phyloP scores from a whole-genome alignment of 2,113 vertebrate species.

The Python bivittatus region DNA sequence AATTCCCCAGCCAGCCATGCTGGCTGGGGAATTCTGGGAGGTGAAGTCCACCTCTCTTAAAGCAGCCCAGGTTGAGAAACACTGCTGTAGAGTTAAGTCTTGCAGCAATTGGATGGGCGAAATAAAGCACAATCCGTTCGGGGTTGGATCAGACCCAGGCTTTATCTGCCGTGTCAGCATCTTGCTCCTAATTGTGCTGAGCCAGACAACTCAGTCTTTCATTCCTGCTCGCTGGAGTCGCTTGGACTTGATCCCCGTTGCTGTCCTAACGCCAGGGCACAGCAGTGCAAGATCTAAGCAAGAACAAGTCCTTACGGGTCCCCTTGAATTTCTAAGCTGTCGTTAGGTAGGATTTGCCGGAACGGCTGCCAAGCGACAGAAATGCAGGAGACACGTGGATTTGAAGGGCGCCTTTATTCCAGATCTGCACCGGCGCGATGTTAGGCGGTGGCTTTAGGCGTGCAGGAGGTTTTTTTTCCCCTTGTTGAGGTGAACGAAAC shows the following conservation, averaged over 20 bases:
- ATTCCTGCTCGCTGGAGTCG: neutral
- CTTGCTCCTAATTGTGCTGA: neutral
- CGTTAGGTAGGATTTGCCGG: neutral
- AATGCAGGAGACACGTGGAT: neutral
- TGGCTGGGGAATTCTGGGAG: too few species aligned
- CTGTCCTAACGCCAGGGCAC: neutral
- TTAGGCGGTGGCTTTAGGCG: neutral
- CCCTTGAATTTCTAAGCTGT: neutral
- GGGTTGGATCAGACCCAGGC: neutral
- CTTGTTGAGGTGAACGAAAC: neutral
- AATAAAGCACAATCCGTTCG: too few species aligned
- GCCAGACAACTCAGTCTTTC: neutral
- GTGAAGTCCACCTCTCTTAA: too few species aligned
- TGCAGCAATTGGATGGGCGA: neutral
- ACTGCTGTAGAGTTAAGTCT: too few species aligned
- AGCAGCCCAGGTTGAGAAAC: too few species aligned
- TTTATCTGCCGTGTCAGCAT: neutral
- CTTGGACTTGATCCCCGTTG: neutral
- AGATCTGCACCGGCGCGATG: neutral
- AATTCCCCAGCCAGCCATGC: too few species aligned
- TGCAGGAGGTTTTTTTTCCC: neutral
- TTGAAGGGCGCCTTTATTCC: neutral
- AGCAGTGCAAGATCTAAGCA: neutral
- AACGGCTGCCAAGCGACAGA: neutral
- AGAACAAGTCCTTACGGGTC: neutral